Conservation (phyloP, 2,797 vertebrate species). For the Sebastes aleutianus region DNA sequence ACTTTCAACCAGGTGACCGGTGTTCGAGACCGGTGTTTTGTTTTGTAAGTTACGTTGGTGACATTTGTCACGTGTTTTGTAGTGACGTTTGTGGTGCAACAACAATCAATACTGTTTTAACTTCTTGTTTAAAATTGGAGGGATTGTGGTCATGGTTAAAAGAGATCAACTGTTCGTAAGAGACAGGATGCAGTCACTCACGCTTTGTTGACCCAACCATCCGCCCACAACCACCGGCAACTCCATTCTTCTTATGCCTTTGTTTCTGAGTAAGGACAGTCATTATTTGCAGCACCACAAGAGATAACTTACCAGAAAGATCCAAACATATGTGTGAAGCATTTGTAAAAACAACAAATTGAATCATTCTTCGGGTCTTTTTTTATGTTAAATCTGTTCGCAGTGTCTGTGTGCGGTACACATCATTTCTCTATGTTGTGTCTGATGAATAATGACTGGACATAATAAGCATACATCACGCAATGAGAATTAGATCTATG, state of each 20-base stretch:
- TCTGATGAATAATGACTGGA: constrained; percentile 8
- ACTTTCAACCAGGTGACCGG: too few relatives aligned
- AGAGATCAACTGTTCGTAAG: background rate
- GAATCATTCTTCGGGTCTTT: background rate
- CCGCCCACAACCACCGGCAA: background rate
- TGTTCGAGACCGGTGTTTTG: too few relatives aligned
- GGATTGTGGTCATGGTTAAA: background rate
- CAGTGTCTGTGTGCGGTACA: background rate
- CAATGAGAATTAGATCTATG: constrained; percentile 14
- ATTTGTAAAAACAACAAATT: background rate
- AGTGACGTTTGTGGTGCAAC: too few relatives aligned
- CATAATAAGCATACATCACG: background rate
- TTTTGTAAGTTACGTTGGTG: too few relatives aligned
- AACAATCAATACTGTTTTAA: background rate
- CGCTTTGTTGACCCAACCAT: background rate
- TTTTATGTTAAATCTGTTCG: background rate
- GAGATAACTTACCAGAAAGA: background rate
- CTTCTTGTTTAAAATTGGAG: background rate
- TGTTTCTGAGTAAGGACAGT: background rate
- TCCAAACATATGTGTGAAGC: background rate
- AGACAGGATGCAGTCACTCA: background rate
- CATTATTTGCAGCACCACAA: background rate
- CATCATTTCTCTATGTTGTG: background rate
- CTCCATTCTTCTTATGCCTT: background rate
- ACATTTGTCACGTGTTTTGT: too few relatives aligned